Evolutionary conservation across 2,888 invertebrate genomes (phyloP), one percentile per base, ranked within the genome.

Genomic region (Tipula confusa): DNA sequence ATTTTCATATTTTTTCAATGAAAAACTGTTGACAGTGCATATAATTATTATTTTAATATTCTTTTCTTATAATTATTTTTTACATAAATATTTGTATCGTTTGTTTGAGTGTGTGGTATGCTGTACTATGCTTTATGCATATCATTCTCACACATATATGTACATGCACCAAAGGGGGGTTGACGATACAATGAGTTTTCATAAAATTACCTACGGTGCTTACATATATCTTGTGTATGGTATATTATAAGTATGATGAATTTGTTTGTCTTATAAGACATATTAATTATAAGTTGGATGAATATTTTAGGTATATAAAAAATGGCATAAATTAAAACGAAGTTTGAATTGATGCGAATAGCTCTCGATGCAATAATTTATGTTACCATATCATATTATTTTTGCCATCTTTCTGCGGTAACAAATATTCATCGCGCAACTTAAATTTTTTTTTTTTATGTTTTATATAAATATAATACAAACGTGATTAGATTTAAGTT

Each of bases 11-110:
- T 43, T 43, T 43, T 43, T n/a, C 13, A 43, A n/a, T n/a, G 13
- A 64, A 64, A 38, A 38, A 64, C 64, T 64, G 64, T 64, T 64
- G 64, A 64, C 64, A 64, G 64, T 64, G 64, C 64, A 64, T 64
- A 24, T 64, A 24, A 43, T 24, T 64, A 64, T 64, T 24, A 64
- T 64, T 64, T 64, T 64, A 64, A 24, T 64, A 64, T n/a, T n/a
- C 24, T n/a, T 64, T 64, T 24, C n/a, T 33, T 64, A 64, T 24
- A 64, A 64, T 24, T 64, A 24, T 64, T 64, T 43, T 43, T 43
- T n/a, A n/a, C n/a, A n/a, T n/a, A n/a, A n/a, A 24, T 24, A 48
- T 48, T 48, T 9, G n/a, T n/a, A 36, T 36, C 36, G n/a, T 43
- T 15, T 43, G n/a, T 48, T 64, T 64, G 9, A n/a, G n/a, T 64